A percentile compares a stretch with the other conserved stretches of the same genome.
phyloP scores from a whole-genome alignment of 2,797 vertebrate genomes.

The Gambelia wislizenii region DNA sequence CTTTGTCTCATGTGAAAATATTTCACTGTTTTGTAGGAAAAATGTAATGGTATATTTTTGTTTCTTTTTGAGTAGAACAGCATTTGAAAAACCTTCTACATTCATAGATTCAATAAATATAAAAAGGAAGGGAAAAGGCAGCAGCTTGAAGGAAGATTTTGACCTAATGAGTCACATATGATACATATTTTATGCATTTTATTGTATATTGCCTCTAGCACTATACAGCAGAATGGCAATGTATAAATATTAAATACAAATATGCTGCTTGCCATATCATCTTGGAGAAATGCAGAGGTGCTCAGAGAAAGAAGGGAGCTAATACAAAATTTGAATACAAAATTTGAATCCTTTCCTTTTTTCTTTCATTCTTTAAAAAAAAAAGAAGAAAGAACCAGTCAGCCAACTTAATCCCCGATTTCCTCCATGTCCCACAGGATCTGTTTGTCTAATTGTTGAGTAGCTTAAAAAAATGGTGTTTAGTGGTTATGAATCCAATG shows the following conservation, averaged over 20 bases:
- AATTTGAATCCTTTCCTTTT: background rate
- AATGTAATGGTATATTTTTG: background rate
- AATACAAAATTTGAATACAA: too few species aligned
- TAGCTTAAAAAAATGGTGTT: background rate
- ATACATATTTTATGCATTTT: constrained; percentile 6
- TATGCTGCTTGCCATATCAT: background rate
- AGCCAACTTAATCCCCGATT: background rate
- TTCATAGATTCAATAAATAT: background rate
- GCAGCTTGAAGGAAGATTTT: background rate
- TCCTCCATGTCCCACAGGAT: background rate
- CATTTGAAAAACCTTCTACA: background rate
- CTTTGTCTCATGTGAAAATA: background rate
- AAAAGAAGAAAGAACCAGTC: background rate
- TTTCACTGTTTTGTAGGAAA: background rate
- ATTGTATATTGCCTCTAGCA: constrained; percentile 1
- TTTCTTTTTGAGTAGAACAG: background rate
- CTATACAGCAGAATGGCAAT: background rate
- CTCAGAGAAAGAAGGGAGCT: background rate
- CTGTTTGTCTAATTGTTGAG: background rate
- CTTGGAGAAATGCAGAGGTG: background rate
- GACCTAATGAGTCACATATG: background rate
- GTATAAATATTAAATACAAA: constrained; percentile 1
- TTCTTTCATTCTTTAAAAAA: too few species aligned
- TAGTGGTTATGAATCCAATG: background rate
- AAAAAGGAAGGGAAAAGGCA: background rate